Base-by-base conservation (phyloP, 1,140 invertebrate genomes). In the Solenopsis invicta region DNA sequence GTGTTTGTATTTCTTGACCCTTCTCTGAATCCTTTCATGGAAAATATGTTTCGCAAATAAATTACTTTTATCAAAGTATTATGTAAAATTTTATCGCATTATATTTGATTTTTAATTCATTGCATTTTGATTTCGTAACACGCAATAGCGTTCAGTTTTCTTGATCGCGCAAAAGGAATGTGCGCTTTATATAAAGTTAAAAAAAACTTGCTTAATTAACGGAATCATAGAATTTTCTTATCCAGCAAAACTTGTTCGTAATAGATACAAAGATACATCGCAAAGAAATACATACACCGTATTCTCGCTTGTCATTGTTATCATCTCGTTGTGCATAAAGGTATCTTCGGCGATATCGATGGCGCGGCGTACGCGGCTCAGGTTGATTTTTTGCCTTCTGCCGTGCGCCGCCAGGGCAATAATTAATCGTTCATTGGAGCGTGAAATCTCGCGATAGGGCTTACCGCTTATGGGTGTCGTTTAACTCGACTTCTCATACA, bases 341-440 rank as follows among this genome's bases (percentile, higher is more conserved):
- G n/a, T 13, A 37, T 59, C 41, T 21, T 12, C 41, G 41, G 48
- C 13, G 18, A 72, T 61, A 59, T 84, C 80, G 18, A 62, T 48
- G 41, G 66, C 52, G 64, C 37, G 41, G 66, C 52, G 64, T 52
- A 67, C 41, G 41, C 45, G 61, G 34, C 45, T 13, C 24, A 18
- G 6, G 10, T 2, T 41, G 8, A 74, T 74, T 84, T 84, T 59
- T 81, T 81, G 62, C 48, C 13, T 9, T 45, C 52, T 54, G 18
- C 10, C 37, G 62, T 45, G 16, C 12, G 12, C 45, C 24, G 52
- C 13, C 41, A 12, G 12, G 45, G 13, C 10, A 84, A 84, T 52
- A 84, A 84, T 74, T 74, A 74, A 61, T 84, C 80, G 56, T 59
- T 50, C 45, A 61, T 75, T 84, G 52, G 45, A 84, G 54, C 80